These are phyloP conservation scores for Pandemis cinnamomeana DNA, from an alignment of 2,888 invertebrate genomes.

Conservation along the genomic window DNA sequence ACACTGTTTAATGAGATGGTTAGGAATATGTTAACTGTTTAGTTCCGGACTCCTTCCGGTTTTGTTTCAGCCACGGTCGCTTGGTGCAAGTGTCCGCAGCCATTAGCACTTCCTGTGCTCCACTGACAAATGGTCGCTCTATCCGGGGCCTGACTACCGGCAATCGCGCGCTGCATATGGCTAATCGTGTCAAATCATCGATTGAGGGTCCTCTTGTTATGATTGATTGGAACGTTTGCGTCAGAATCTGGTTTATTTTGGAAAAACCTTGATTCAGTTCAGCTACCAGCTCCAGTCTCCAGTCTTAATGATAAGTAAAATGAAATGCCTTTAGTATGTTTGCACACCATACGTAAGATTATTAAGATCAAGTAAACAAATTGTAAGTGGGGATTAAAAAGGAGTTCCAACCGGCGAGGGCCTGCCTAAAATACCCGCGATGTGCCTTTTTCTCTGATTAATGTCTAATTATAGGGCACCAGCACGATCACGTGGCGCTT, in stretches of 20 bases:
- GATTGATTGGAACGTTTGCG: background rate
- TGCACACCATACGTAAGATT: background rate
- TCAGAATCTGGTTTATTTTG: too few species aligned
- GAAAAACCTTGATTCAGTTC: too few species aligned
- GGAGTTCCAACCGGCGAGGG: conserved; percentile 10
- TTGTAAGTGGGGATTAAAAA: background rate
- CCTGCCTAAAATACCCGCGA: conserved; percentile 52
- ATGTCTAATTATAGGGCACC: conserved; percentile 81
- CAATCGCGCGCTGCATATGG: conserved; percentile 23
- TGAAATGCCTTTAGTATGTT: background rate
- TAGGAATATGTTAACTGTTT: conserved; percentile 67
- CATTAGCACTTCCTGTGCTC: conserved; percentile 77
- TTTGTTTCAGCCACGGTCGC: conserved; percentile 62
- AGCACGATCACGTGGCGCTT: conserved; percentile 72
- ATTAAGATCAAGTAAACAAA: background rate
- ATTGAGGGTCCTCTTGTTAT: conserved; percentile 22
- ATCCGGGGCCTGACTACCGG: conserved; percentile 54
- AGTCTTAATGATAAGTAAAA: background rate
- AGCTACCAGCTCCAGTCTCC: too few species aligned
- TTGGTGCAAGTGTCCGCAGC: conserved; percentile 58
- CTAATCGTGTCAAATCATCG: conserved; percentile 30
- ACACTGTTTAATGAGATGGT: conserved; percentile 26
- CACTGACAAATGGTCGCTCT: conserved; percentile 64
- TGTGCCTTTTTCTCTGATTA: conserved; percentile 80
- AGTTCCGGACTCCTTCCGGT: conserved; percentile 73